These are phyloP conservation scores for Bujurquina vittata DNA, from an alignment of 2,113 vertebrate species.

Conservation along the genomic window DNA sequence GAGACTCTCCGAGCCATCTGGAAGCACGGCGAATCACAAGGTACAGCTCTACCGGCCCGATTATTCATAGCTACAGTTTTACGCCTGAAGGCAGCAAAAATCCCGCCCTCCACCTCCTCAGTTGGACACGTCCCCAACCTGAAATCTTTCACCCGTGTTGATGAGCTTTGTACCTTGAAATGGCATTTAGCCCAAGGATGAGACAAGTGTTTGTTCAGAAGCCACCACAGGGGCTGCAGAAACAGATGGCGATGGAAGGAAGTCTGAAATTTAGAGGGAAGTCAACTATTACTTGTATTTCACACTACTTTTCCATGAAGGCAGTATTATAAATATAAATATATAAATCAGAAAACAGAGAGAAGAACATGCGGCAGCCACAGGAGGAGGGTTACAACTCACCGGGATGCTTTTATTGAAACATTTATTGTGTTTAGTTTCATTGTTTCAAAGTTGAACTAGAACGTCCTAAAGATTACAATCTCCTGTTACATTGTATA, in stretches of 20 bases:
- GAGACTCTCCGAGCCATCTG: conserved; percentile 96
- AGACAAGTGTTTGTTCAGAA: conserved; percentile 39
- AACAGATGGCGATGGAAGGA: conserved; percentile 32
- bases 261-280: neutral
- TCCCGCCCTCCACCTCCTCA: conserved; percentile 1
- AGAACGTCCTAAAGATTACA: too few species aligned
- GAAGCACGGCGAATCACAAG: conserved; percentile 97
- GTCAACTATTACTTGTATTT: neutral
- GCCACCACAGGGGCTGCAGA: conserved; percentile 20
- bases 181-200: conserved; percentile 36
- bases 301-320: neutral
- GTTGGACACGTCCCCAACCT: conserved; percentile 5
- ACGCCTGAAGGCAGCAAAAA: conserved; percentile 7
- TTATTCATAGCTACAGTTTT: conserved; percentile 23
- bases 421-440: neutral
- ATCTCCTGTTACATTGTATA: neutral
- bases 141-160: conserved; percentile 14
- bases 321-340: too few species aligned
- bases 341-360: neutral
- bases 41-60: conserved; percentile 61
- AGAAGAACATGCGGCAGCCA: neutral
- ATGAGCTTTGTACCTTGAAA: conserved; percentile 24
- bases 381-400: neutral
- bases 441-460: neutral
- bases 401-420: neutral